Conservation (phyloP, 2,888 invertebrate genomes). For the Drosophila subsilvestris region DNA sequence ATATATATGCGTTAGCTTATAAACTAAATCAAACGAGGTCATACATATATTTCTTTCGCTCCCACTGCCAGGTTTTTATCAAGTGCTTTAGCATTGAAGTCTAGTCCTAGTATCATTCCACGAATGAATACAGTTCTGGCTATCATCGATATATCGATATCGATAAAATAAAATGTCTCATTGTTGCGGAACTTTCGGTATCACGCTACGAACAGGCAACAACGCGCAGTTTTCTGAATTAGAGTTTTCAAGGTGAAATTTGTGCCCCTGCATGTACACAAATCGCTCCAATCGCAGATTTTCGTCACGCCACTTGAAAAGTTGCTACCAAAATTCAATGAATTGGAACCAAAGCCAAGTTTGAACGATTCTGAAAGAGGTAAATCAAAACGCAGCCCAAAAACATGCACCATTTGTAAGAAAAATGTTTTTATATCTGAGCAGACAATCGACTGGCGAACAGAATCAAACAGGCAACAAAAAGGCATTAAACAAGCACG, state of each 20-base stretch:
- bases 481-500: background rate
- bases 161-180: no score
- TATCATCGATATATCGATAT: no score
- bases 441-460: slow-evolving; percentile 69
- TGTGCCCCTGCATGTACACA: background rate
- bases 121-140: no score
- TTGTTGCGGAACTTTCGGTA: no score
- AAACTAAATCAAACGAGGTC: no score
- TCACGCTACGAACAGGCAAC: no score
- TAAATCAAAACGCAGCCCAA: slow-evolving; percentile 33
- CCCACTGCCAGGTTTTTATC: no score
- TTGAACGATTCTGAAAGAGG: background rate
- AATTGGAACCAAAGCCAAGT: background rate
- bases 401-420: background rate
- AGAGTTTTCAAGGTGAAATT: background rate
- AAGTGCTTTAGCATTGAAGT: no score
- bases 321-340: background rate
- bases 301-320: background rate
- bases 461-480: background rate
- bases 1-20: no score
- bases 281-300: background rate
- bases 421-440: slow-evolving; percentile 10
- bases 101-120: no score
- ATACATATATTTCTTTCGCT: no score
- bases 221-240: no score